Percentiles rank a stretch among this genome's conserved stretches.
Evolutionary conservation across 1,140 invertebrate species (phyloP).

Genomic region (Drosophila kohkoa): DNA sequence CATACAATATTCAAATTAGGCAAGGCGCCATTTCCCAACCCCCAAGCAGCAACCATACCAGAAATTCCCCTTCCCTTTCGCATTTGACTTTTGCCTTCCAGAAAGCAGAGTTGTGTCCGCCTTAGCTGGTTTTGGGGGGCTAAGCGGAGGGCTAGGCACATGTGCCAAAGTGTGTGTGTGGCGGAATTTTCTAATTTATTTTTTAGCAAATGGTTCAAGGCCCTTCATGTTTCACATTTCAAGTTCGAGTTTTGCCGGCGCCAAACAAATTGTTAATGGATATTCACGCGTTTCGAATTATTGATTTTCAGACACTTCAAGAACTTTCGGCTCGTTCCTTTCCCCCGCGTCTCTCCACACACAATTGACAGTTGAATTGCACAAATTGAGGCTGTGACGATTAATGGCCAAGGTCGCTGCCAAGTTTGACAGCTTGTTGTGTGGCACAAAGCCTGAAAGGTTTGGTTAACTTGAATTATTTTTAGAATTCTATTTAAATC

Average conservation of each 20-base stretch:
- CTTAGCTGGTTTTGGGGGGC: constrained; percentile 14
- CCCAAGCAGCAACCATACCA: constrained; percentile 14
- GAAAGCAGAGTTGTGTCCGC: constrained; percentile 23
- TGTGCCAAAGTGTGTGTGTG: constrained; percentile 67
- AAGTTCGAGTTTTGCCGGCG: constrained; percentile 58
- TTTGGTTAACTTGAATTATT: constrained; percentile 35
- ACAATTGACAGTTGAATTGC: constrained; percentile 78
- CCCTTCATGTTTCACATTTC: constrained; percentile 64
- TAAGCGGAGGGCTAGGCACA: constrained; percentile 43
- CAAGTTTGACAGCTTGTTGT: constrained; percentile 62
- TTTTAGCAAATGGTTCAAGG: constrained; percentile 81
- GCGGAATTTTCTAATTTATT: constrained; percentile 84
- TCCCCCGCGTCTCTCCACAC: constrained; percentile 27
- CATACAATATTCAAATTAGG: constrained; percentile 75
- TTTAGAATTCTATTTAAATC: constrained; percentile 18
- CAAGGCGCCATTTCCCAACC: constrained; percentile 58
- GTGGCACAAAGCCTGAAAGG: neutral
- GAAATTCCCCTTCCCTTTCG: constrained; percentile 31
- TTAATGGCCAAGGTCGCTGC: constrained; percentile 82
- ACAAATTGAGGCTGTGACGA: constrained; percentile 76
- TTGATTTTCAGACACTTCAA: constrained; percentile 61
- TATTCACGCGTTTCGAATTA: constrained; percentile 71
- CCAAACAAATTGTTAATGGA: constrained; percentile 81
- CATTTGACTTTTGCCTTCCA: constrained; percentile 32
- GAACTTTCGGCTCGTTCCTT: constrained; percentile 51